Base-by-base conservation (phyloP, 2,888 invertebrate species). In the Helicoverpa assulta region DNA sequence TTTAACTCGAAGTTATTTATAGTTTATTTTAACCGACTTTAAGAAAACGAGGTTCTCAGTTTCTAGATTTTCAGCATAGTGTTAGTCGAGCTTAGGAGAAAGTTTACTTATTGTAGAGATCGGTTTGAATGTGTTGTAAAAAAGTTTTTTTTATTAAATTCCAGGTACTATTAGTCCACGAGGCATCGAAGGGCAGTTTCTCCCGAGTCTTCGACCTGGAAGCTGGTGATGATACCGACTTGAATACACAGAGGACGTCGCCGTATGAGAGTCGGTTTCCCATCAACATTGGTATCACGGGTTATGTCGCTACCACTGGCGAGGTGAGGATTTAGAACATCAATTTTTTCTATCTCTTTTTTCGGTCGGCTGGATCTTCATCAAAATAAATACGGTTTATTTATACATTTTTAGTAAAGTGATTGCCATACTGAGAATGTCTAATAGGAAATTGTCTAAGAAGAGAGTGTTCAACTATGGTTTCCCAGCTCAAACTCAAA, bases 121-220 rank as follows among this genome's bases (percentile, higher is more conserved):
- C 3, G 26, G 26, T 4, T 26, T 3, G 2, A 26, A 4, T 26
- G 2, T 26, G 0, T 26, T 26, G 3, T 26, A 21, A 1, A 21
- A 2, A 21, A 21, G 21, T 26, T 26, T 26, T 26, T 26, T 26
- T 26, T 26, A 26, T 26, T 0, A 65, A 66, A 73, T 90, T 92
- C 19, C 92, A 98, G 98, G 98, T 98, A 77, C 96, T 99, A 77
- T 96, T 99, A 88, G 98, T 99, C 73, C 99, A 99, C 92, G 98
- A 98, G 93, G 98, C 98, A 57, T 98, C 98, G 18, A 98, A 98
- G 93, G 98, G 98, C 80, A 98, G 98, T 91, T 99, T 99, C 93
- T 99, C 98, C 47, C 97, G 99, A 64, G 99, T 99, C 54, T 99
- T 99, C 93, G 99, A 99, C 93, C 97, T 99, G 88, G 98, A 99